phyloP scores from a whole-genome alignment of 1,140 invertebrate genomes.

The Pectinophora gossypiella region DNA sequence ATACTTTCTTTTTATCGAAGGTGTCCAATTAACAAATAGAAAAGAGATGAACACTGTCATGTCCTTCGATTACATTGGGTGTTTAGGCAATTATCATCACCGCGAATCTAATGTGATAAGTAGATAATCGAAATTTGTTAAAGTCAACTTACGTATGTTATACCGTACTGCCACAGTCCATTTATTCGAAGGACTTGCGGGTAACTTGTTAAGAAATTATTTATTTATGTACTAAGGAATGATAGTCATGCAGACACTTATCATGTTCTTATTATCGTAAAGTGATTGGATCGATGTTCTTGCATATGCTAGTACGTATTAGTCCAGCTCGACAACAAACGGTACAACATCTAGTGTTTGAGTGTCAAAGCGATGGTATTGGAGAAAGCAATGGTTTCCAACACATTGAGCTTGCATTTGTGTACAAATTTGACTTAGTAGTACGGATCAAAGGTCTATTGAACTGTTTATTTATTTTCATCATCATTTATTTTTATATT shows the following conservation, averaged over 20 bases:
- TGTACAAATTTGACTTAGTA: constrained; percentile 18
- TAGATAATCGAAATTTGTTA: too few relatives aligned
- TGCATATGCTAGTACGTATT: too few relatives aligned
- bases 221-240: constrained; percentile 32
- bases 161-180: neutral
- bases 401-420: constrained; percentile 21
- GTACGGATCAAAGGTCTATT: constrained; percentile 39
- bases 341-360: too few relatives aligned
- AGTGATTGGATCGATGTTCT: too few relatives aligned
- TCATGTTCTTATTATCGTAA: too few relatives aligned
- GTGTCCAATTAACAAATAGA: constrained; percentile 13
- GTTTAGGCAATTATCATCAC: too few relatives aligned
- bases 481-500: constrained; percentile 6
- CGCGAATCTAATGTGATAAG: too few relatives aligned
- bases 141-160: too few relatives aligned
- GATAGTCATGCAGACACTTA: constrained; percentile 23
- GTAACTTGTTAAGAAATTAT: constrained; percentile 23
- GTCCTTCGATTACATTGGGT: constrained; percentile 8
- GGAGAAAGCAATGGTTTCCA: neutral
- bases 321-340: too few relatives aligned
- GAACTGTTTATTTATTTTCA: constrained; percentile 9
- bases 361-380: too few relatives aligned
- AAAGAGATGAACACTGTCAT: constrained; percentile 7
- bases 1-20: too few relatives aligned
- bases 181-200: constrained; percentile 20